Evolutionary conservation across 2,888 invertebrate genomes (phyloP).

Genomic region (Cremastinae sp.): DNA sequence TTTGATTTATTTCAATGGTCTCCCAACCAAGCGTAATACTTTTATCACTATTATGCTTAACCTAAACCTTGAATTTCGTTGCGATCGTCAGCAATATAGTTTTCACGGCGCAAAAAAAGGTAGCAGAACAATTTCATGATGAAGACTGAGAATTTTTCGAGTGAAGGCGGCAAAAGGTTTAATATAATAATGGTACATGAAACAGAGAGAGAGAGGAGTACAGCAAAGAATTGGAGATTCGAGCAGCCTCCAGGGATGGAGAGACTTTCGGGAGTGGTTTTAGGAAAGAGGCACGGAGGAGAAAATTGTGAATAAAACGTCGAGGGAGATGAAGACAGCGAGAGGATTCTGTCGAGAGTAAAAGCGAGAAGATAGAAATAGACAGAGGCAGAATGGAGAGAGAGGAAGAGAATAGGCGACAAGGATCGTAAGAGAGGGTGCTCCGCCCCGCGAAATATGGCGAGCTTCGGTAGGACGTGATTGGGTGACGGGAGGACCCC

Average conservation of each 20-base stretch:
- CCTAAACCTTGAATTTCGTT: too few species aligned
- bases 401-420: slow-evolving; percentile 64
- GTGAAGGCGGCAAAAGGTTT: slow-evolving; percentile 67
- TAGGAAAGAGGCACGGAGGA: slow-evolving; percentile 32
- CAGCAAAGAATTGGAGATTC: slow-evolving; percentile 13
- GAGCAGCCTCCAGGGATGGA: slow-evolving; percentile 6
- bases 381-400: slow-evolving; percentile 29
- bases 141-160: slow-evolving; percentile 32
- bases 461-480: slow-evolving; percentile 78
- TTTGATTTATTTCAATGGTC: too few species aligned
- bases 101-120: too few species aligned
- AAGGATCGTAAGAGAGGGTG: slow-evolving; percentile 67
- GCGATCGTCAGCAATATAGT: slow-evolving; percentile 2
- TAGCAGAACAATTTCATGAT: slow-evolving; percentile 21
- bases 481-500: slow-evolving; percentile 80
- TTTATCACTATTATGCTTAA: too few species aligned
- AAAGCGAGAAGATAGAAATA: slow-evolving; percentile 32
- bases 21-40: too few species aligned
- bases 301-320: slow-evolving; percentile 51
- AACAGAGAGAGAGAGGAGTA: slow-evolving; percentile 54
- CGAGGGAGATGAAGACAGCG: slow-evolving; percentile 13
- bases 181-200: slow-evolving; percentile 76
- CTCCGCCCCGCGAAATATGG: slow-evolving; percentile 80
- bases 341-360: slow-evolving; percentile 44
- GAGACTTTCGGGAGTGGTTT: slow-evolving; percentile 5